A percentile compares a stretch with the other conserved stretches of the same genome.
Conservation (phyloP, 2,888 invertebrate species). For the Taenaris catops region DNA sequence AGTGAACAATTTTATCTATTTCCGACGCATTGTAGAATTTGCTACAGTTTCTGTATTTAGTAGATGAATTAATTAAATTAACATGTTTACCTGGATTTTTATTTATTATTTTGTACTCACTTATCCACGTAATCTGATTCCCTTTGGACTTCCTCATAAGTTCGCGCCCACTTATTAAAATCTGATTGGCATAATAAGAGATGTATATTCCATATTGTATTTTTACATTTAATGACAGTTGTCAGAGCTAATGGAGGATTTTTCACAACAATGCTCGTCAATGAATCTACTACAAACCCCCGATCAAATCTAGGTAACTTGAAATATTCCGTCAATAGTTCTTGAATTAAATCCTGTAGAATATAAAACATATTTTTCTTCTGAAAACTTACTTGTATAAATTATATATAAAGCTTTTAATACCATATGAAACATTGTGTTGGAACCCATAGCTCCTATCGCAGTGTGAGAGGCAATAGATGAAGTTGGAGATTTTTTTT, state of each 20-base stretch:
- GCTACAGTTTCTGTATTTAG: conserved; percentile 9
- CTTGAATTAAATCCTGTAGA: conserved; percentile 58
- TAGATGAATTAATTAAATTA: too few relatives aligned
- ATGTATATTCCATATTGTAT: conserved; percentile 49
- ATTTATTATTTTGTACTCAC: conserved; percentile 36
- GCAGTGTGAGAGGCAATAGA: conserved; percentile 43
- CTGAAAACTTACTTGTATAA: not conserved
- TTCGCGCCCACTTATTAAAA: conserved; percentile 54
- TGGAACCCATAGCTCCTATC: conserved; percentile 46
- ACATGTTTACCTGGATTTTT: too few relatives aligned
- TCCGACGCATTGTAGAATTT: conserved; percentile 52
- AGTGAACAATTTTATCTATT: conserved; percentile 45
- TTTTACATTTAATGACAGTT: conserved; percentile 55
- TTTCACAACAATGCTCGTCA: conserved; percentile 53
- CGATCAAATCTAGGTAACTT: conserved; percentile 40
- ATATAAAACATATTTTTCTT: too few relatives aligned
- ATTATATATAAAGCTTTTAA: conserved; percentile 6
- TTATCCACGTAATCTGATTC: conserved; percentile 47
- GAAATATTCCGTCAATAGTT: conserved; percentile 53
- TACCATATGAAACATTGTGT: conserved; percentile 61
- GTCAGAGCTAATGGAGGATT: conserved; percentile 45
- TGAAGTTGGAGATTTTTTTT: conserved; percentile 44
- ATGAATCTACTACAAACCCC: conserved; percentile 59
- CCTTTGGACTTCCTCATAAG: conserved; percentile 48
- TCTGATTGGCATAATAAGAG: conserved; percentile 61